Conservation (phyloP, 2,888 invertebrate genomes). For the Diarsia rubi region DNA sequence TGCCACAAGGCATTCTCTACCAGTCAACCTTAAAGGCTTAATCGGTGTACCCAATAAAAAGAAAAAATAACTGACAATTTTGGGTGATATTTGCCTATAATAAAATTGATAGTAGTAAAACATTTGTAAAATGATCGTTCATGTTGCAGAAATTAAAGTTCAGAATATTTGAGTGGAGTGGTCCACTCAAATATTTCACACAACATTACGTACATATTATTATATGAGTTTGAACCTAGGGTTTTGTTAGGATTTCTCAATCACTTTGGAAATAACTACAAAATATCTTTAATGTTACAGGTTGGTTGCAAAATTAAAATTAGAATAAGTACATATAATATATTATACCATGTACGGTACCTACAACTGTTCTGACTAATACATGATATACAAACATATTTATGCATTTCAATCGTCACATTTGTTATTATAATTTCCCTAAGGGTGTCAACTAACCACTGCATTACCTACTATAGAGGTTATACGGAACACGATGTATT, state of each 20-base stretch:
- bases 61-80: too few relatives aligned
- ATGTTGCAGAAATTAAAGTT: neutral
- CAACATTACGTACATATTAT: neutral
- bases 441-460: conserved; percentile 52
- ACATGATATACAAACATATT: neutral
- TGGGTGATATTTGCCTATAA: too few relatives aligned
- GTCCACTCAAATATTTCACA: neutral
- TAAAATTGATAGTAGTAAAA: neutral
- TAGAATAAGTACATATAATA: neutral
- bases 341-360: neutral
- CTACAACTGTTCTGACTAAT: neutral
- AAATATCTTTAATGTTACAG: neutral
- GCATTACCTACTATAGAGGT: conserved; percentile 44
- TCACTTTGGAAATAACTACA: neutral
- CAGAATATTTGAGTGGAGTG: too few relatives aligned
- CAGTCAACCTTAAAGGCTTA: too few relatives aligned
- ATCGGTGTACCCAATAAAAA: neutral
- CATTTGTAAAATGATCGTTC: neutral
- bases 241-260: neutral
- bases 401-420: conserved; percentile 25
- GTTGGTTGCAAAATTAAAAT: neutral
- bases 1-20: too few relatives aligned
- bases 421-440: conserved; percentile 62
- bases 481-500: conserved; percentile 60
- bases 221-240: neutral